Base-by-base conservation (phyloP, 1,140 invertebrate species). In the Prorops nasuta region DNA sequence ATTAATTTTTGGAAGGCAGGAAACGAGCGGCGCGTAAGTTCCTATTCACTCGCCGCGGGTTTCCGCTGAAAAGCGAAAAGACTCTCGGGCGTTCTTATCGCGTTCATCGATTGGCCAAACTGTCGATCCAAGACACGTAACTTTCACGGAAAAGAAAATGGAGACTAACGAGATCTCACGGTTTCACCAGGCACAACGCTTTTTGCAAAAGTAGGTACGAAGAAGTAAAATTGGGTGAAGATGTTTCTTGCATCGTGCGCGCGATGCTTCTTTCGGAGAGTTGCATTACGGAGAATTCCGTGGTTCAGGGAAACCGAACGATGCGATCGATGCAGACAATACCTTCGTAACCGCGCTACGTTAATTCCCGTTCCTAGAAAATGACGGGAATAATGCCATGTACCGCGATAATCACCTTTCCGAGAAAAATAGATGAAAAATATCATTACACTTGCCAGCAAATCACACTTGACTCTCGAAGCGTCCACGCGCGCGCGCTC, bases 291-390 rank as follows among this genome's bases (percentile, higher is more conserved):
- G 10, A 16, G 49, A 55, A 55, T 46, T 28, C 21, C 43, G 9
- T 34, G 43, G 21, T 62, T 60, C 50, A 21, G 16, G 19, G 60
- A 56, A 57, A 62, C 56, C 49, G 32, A 49, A 51, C 52, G 46
- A 39, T 51, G 41, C 49, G 43, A 63, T 58, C 52, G 54, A 61
- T 57, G 44, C 53, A 43, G 54, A 54, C 50, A 58, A 54, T 58
- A 61, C 47, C 51, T 56, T 20, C 51, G 56, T 40, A 54, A 58
- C 54, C 40, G 47, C 44, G 61, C 52, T 55, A 58, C 58, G 63
- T 64, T 63, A 63, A 66, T 66, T 52, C 55, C 56, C 49, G 38
- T 69, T 69, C 67, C 41, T 35, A 49, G 63, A 64, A 69, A 64
- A 62, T 35, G 43, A 28, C 37, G n/a, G n/a, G n/a, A n/a, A n/a